Base-by-base conservation (phyloP, 2,113 vertebrate species). In the Sinocyclocheilus anophthalmus region DNA sequence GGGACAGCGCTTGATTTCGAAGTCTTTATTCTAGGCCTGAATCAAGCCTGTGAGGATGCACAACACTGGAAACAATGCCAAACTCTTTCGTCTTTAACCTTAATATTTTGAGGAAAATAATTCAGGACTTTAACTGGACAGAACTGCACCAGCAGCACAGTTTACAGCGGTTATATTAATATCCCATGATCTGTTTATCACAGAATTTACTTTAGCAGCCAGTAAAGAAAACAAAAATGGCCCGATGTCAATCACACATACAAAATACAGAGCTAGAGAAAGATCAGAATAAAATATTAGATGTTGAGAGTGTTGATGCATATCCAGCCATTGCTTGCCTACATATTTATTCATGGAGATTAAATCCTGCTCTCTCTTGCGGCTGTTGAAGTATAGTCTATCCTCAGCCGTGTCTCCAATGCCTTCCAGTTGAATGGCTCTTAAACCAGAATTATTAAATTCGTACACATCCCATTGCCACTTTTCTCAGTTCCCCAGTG, bases 331-430 rank as follows among this genome's bases (percentile, higher is more conserved):
- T 80, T 63, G 57, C 55, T 80, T 63, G 53, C 55, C 16, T 7
- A 45, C 76, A 42, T 45, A 85, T 85, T 86, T 86, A 72, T 86
- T 72, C 69, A 70, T 81, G 39, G 22, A 72, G 53, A 80, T 61
- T 86, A 73, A 73, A 73, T 73, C 33, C 45, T 69, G 76, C 61
- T 85, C 14, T 70, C 84, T 55, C 42, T 14, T 69, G 84, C 26
- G 67, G 37, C 84, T 50, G 63, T 18, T 81, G 50, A 86, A 81
- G 65, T 73, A 48, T 20, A 72, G 65, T 45, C 69, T 73, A 69
- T 80, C 53, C 65, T 81, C 72, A 81, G 77, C n/a, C 42, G 24
- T 61, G 77, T 59, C 67, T 81, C 22, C 48, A 33, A n/a, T 81
- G 65, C 50, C n/a, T 79, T 85, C 65, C 48, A 70, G 76, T 76